A percentile compares a stretch with the other conserved stretches of the same genome.
Evolutionary conservation across 2,888 invertebrate genomes (phyloP).

Genomic region (Osmoderma eremita): DNA sequence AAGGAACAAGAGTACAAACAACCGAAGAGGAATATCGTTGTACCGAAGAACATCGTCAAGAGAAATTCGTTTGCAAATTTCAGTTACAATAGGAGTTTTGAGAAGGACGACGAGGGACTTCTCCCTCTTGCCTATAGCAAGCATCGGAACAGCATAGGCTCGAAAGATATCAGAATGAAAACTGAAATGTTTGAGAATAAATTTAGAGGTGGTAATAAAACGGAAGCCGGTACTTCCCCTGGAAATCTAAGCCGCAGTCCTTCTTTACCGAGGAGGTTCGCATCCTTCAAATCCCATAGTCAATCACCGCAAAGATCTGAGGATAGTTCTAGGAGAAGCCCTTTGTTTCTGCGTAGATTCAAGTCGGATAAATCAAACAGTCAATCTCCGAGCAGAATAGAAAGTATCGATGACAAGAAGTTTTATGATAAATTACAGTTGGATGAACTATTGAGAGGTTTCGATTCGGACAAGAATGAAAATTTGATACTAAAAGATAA

Average conservation of each 20-base stretch:
- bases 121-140: conserved; percentile 14
- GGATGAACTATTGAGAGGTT: neutral
- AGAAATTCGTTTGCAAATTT: conserved; percentile 50
- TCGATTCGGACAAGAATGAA: neutral
- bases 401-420: neutral
- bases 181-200: conserved; percentile 39
- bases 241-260: conserved; percentile 7
- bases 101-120: conserved; percentile 42
- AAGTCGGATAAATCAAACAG: conserved; percentile 5
- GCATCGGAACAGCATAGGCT: conserved; percentile 33
- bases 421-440: neutral
- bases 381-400: neutral
- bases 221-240: neutral
- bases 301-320: conserved; percentile 1
- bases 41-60: conserved; percentile 46
- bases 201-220: neutral
- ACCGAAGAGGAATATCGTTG: conserved; percentile 40
- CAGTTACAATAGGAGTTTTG: conserved; percentile 45
- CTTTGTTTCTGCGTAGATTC: neutral
- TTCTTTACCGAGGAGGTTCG: neutral
- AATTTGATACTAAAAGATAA: neutral
- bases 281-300: neutral
- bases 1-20: conserved; percentile 40
- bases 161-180: conserved; percentile 40
- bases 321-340: neutral